Evolutionary conservation across 2,797 vertebrate species (phyloP), one percentile per base, ranked within the genome.

Genomic region (Lithobates sylvaticus): DNA sequence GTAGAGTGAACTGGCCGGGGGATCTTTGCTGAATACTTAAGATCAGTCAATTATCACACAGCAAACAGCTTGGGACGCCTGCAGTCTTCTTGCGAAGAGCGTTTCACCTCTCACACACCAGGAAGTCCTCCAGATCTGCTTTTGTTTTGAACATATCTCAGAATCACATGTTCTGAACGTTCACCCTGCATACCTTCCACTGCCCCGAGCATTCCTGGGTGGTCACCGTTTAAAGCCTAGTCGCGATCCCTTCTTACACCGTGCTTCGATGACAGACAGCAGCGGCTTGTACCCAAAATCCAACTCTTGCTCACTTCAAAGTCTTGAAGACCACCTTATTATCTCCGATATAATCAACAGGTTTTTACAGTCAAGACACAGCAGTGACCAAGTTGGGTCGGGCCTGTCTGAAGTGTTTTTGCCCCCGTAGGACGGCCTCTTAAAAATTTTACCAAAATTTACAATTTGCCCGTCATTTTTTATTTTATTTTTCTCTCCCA

Each of bases 131-230:
- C 58, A 64, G 50, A 29, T 81, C 84, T 64, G 67, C 83, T 85
- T 29, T 78, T 13, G 18, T 71, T 10, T 36, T 5, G 84, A 74
- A 87, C 61, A 21, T 87, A 92, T 91, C 92, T 94, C 91, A 73
- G 76, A 92, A 92, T 89, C 2, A 23, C 88, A 91, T 91, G 89
- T 94, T 93, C 89, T 94, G 94, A 91, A 78, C 27, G 5, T 78
- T 47, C 18, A 26, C 64, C 34, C 2, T 27, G 65, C 26, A 34
- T 44, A 82, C 8, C 39, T 32, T 73, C 36, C 54, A 65, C 39
- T 39, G 23, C 70, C 2, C 58, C 27, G 10, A 42, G 23, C 32
- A 61, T 47, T 72, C 67, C 47, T 32, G 68, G 1, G 39, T 81
- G 68, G 47, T 54, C 47, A 36, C 21, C 15, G 27, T 26, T 42